Percentiles rank a stretch among this genome's conserved stretches.
phyloP scores from a whole-genome alignment of 1,140 invertebrate genomes.

The Whitmania pigra region DNA sequence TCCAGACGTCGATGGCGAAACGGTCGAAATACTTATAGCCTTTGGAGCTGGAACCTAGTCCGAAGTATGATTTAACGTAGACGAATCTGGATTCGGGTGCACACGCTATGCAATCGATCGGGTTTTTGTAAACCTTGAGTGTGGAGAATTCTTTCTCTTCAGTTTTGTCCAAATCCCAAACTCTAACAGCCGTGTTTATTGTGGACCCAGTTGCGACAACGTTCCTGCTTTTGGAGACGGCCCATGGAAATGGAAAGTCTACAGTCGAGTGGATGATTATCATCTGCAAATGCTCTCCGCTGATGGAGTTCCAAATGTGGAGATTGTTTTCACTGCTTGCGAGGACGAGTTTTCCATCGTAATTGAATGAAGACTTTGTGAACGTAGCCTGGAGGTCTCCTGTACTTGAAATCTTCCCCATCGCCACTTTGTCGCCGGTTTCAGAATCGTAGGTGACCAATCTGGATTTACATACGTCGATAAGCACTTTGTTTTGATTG shows the following conservation, averaged over 20 bases:
- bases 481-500: slow-evolving; percentile 16
- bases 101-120: slow-evolving; percentile 21
- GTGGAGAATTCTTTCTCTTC: not conserved
- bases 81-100: slow-evolving; percentile 12
- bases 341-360: slow-evolving; percentile 20
- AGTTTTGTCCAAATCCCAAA: slow-evolving; percentile 23
- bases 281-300: slow-evolving; percentile 8
- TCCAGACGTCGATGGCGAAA: slow-evolving; percentile 25
- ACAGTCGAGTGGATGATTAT: slow-evolving; percentile 21
- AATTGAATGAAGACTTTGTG: slow-evolving; percentile 9
- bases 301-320: slow-evolving; percentile 21
- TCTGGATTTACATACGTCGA: slow-evolving; percentile 19
- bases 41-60: not conserved
- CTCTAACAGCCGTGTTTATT: slow-evolving; percentile 23
- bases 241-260: slow-evolving; percentile 18
- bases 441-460: slow-evolving; percentile 17
- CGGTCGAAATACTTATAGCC: slow-evolving; percentile 23
- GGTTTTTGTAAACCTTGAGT: slow-evolving; percentile 19
- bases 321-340: slow-evolving; percentile 12
- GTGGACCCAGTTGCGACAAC: slow-evolving; percentile 21
- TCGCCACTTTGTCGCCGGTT: not conserved
- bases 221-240: slow-evolving; percentile 12
- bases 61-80: slow-evolving; percentile 22
- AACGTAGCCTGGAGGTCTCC: not conserved
- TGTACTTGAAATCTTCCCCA: not conserved